These are phyloP conservation scores for Enteromius paludinosus DNA, from an alignment of 2,797 vertebrate genomes.

Conservation along the genomic window DNA sequence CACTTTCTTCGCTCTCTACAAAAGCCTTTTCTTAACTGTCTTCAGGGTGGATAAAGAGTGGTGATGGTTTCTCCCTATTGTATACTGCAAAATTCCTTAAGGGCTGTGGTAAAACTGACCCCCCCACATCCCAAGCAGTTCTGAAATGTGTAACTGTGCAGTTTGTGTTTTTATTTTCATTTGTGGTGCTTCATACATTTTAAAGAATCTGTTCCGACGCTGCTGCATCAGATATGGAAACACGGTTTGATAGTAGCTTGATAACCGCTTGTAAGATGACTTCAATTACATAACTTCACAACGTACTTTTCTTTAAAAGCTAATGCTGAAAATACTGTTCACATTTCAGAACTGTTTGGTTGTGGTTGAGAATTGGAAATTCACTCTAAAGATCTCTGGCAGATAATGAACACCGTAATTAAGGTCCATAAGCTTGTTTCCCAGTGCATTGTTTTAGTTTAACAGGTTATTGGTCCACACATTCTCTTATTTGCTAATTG, in stretches of 20 bases:
- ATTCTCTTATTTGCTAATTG: background rate
- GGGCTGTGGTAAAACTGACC: background rate
- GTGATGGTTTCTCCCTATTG: slow-evolving; percentile 56
- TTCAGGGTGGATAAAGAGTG: slow-evolving; percentile 81
- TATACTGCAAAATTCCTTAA: slow-evolving; percentile 11
- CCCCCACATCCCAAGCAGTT: slow-evolving; percentile 19
- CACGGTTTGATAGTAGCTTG: background rate
- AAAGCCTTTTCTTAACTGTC: slow-evolving; percentile 74
- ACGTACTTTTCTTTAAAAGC: background rate
- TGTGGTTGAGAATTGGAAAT: background rate
- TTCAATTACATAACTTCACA: background rate
- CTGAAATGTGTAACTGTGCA: slow-evolving; percentile 30
- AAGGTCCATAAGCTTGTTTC: background rate
- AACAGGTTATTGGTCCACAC: background rate
- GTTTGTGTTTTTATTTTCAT: background rate
- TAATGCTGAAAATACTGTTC: background rate
- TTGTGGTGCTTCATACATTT: background rate
- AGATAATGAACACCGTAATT: background rate
- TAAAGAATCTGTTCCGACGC: background rate
- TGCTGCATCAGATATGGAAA: too few species aligned
- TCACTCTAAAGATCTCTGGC: background rate
- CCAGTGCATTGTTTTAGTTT: background rate
- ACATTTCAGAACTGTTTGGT: slow-evolving; percentile 24
- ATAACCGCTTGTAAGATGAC: background rate
- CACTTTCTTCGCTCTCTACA: slow-evolving; percentile 77